Conservation (phyloP, 1,140 invertebrate species). For the Lordiphosa stackelbergi region DNA sequence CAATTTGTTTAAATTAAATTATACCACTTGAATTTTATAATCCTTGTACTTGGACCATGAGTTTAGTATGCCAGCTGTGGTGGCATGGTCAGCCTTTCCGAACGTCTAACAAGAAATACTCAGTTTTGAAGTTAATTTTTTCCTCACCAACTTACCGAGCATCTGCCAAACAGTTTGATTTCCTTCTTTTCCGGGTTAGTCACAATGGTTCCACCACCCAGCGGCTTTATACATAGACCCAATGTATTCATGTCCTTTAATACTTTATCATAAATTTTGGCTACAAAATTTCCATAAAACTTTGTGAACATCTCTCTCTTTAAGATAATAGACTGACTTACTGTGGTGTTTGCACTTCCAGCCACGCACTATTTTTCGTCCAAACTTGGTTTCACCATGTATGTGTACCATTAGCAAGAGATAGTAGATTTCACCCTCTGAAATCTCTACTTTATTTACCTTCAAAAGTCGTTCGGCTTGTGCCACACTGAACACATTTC, state of each 20-base stretch:
- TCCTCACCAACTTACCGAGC: slow-evolving; percentile 25
- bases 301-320: too few species aligned
- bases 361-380: slow-evolving; percentile 35
- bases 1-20: not conserved
- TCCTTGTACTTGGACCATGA: slow-evolving; percentile 17
- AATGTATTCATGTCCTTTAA: slow-evolving; percentile 16
- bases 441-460: slow-evolving; percentile 18
- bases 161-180: slow-evolving; percentile 34
- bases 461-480: slow-evolving; percentile 4
- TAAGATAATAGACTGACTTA: slow-evolving; percentile 7
- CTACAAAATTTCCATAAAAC: slow-evolving; percentile 1
- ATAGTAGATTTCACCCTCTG: slow-evolving; percentile 29
- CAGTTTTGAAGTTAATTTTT: not conserved
- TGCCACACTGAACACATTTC: not conserved
- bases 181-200: not conserved
- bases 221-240: slow-evolving; percentile 31
- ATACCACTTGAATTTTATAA: slow-evolving; percentile 18
- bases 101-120: slow-evolving; percentile 29
- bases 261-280: slow-evolving; percentile 23
- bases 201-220: slow-evolving; percentile 43
- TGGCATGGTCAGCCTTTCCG: slow-evolving; percentile 39
- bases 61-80: slow-evolving; percentile 31
- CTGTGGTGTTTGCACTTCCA: slow-evolving; percentile 20
- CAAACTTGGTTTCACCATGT: slow-evolving; percentile 29
- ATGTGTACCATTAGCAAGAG: slow-evolving; percentile 31